Base-by-base conservation (phyloP, 2,113 vertebrate genomes). In the Paedocypris sp. region DNA sequence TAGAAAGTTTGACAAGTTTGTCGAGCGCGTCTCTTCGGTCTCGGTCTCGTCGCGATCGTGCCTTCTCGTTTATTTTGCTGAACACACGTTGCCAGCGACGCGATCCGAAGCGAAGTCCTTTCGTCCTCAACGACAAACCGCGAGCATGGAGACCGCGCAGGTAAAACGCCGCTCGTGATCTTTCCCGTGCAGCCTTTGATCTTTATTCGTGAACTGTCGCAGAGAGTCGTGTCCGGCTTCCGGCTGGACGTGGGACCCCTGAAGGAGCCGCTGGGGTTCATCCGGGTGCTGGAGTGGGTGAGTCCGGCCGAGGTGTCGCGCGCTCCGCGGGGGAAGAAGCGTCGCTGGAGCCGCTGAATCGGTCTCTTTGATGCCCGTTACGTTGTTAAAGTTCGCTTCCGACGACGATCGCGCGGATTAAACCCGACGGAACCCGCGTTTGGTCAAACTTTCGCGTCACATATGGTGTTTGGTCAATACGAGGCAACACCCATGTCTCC, bases 241-340 rank as follows among this genome's bases (percentile, higher is more conserved):
- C 82, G 85, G 61, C 77, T 94, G 73, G 87, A 88, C 74, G 81
- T 92, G 79, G 79, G 80, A 60, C 87, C 89, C 11, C 59, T 97
- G 74, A 91, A 89, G 64, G 93, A 96, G 63, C 93, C 93, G 4
- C 74, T 97, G 63, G 93, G 91, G 45, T 96, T 94, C 72, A 89
- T 94, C 73, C 94, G 93, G 61, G 75, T 92, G 46, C 77, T 97
- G 62, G 87, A 97, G 74, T 96, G 93, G 93, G 93, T 95, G 75
- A 90, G 91, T 80, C 46, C 15, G 3, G 12, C 1, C 12, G 25
- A 45, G 29, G n/a, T 13, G 1, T n/a, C 5, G 43, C 31, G 1
- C 22, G 2, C 2, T 15, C 9, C 1, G n/a, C n/a, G n/a, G n/a
- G n/a, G n/a, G n/a, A n/a, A n/a, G n/a, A n/a, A n/a, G n/a, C n/a